Conservation (phyloP, 2,888 invertebrate genomes). For the Troilus luridus region DNA sequence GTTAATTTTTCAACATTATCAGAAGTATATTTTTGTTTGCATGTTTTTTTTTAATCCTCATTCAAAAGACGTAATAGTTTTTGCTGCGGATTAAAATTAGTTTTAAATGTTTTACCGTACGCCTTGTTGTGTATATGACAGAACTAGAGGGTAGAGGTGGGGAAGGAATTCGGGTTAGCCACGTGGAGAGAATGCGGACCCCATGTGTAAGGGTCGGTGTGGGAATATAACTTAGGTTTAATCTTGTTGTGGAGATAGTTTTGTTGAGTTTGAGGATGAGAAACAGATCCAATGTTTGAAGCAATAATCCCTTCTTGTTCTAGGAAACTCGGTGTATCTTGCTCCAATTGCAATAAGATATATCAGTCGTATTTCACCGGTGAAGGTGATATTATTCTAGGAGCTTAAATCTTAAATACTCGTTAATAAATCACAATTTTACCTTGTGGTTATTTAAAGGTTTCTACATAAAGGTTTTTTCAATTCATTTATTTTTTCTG, state of each 20-base stretch:
- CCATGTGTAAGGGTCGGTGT: neutral
- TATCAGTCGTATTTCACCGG: no score
- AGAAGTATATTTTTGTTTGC: no score
- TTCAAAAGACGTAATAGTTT: no score
- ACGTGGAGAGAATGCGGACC: conserved; percentile 3
- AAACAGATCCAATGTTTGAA: neutral
- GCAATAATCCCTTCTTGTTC: neutral
- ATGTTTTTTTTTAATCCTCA: no score
- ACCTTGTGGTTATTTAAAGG: no score
- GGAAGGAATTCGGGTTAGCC: neutral
- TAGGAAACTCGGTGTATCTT: neutral
- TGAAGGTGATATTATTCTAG: no score
- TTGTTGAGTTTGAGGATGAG: neutral
- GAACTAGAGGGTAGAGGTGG: neutral
- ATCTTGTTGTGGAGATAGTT: neutral
- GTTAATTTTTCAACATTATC: no score
- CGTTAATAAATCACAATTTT: no score
- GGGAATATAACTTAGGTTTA: neutral
- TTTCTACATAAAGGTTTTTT: no score
- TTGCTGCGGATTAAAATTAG: neutral
- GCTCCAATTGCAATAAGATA: neutral
- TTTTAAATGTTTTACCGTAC: neutral
- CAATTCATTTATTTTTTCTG: no score
- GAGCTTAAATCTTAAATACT: no score
- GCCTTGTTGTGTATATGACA: neutral